Percentiles rank a stretch among this genome's conserved stretches.
phyloP scores from a whole-genome alignment of 1,140 invertebrate genomes.

The Hypsibius dujardini region DNA sequence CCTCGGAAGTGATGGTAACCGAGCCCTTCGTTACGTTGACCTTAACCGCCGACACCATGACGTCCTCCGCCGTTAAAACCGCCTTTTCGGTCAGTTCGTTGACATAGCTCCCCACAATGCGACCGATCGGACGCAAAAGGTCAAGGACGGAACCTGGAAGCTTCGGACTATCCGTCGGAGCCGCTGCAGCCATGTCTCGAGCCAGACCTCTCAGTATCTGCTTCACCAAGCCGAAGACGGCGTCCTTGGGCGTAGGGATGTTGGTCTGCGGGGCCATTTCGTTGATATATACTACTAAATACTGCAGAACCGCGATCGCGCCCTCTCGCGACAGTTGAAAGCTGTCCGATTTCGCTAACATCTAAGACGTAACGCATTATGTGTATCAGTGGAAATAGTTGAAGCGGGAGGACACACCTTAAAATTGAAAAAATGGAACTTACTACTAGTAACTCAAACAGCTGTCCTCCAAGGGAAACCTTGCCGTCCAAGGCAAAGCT shows the following conservation, averaged over 20 bases:
- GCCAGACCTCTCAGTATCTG: background rate
- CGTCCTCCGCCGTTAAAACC: background rate
- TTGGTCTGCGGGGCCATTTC: background rate
- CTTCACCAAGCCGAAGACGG: background rate
- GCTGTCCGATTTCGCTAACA: background rate
- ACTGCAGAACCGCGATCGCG: background rate
- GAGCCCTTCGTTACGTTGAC: background rate
- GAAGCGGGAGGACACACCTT: too few relatives aligned
- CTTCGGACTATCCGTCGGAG: background rate
- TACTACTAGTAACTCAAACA: background rate
- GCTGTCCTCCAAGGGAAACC: background rate
- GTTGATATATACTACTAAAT: background rate
- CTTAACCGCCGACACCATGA: background rate
- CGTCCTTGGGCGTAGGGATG: background rate
- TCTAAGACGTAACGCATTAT: too few relatives aligned
- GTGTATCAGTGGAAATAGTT: too few relatives aligned
- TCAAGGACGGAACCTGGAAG: background rate
- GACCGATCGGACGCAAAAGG: background rate
- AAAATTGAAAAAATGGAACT: too few relatives aligned
- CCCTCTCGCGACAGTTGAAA: background rate
- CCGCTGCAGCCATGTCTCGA: background rate
- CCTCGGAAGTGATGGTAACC: background rate
- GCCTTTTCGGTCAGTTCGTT: background rate
- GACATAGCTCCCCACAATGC: background rate
- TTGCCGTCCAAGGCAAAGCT: background rate